Evolutionary conservation across 1,140 invertebrate species (phyloP).

Genomic region (Drosophila bocki): DNA sequence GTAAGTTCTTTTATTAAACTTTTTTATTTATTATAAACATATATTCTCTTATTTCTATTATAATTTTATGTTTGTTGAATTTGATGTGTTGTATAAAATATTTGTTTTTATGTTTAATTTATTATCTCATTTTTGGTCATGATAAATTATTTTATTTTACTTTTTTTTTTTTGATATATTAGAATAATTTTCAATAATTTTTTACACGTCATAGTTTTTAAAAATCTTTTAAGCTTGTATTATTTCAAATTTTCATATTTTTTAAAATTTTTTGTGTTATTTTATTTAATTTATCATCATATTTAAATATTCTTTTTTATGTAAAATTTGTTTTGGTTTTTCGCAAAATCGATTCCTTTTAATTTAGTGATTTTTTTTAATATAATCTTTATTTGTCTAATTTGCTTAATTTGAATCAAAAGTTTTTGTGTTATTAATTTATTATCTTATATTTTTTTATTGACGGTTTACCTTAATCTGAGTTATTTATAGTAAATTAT

Average conservation of each 20-base stretch:
- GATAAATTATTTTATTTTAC: not conserved
- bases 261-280: too few species aligned
- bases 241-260: too few species aligned
- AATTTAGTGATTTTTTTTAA: too few species aligned
- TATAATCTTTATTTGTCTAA: too few species aligned
- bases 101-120: not conserved
- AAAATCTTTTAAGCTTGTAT: too few species aligned
- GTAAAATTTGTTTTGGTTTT: not conserved
- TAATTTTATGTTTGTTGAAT: not conserved
- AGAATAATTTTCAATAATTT: too few species aligned
- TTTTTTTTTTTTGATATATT: not conserved
- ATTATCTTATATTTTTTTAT: not conserved
- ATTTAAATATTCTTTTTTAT: not conserved
- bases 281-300: not conserved
- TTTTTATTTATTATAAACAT: slow-evolving; percentile 4
- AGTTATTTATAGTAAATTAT: too few species aligned
- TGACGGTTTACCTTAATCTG: too few species aligned
- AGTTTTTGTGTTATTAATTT: too few species aligned
- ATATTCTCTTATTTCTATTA: not conserved
- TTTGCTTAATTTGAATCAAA: too few species aligned
- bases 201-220: too few species aligned
- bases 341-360: too few species aligned
- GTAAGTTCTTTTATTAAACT: slow-evolving; percentile 31
- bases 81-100: not conserved
- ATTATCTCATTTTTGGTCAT: not conserved